Evolutionary conservation across 2,113 vertebrate genomes (phyloP), one percentile per base, ranked within the genome.

Genomic region (Onychostruthus taczanowskii): DNA sequence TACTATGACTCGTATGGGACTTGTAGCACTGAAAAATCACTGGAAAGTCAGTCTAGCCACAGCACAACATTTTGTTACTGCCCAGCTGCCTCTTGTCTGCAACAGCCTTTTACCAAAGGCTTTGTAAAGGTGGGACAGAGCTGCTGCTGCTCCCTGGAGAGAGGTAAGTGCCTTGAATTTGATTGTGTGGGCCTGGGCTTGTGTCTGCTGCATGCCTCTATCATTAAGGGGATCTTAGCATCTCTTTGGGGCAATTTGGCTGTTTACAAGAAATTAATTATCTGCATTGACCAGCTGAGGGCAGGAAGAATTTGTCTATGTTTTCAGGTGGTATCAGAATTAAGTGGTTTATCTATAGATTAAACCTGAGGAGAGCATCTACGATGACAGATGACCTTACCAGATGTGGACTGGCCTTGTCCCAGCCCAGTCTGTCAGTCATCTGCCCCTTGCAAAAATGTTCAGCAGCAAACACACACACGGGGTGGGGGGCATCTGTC

Each of bases 391-490:
- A 14, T 59, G 53, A 61, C 68, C 63, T 80, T 53, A 59, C 58
- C 35, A 35, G 28, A 1, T 12, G 16, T 41, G n/a, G 27, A 24
- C 19, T 56, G 52, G 41, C 47, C 56, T 46, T n/a, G 39, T 46
- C 58, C 53, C 43, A 59, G 16, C 2, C 39, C 23, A 1, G 7
- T 5, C 7, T 3, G 1, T n/a, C 6, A 1, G 52, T 22, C 53
- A 50, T 33, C 23, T 50, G 22, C 37, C 24, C 31, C 66, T 62
- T 67, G 46, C 1, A 22, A n/a, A 47, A 79, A 13, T 4, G 28
- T 88, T 58, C 75, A 59, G 39, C 72, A 87, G 43, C 41, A 82
- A 84, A 74, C 1, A 31, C 55, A 83, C 24, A 59, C 58, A 31
- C 0, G 2, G 31, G 28, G 39, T 49, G 44, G 35, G 67, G 55